Percentiles rank a stretch among this genome's conserved stretches.
Evolutionary conservation across 2,113 vertebrate species (phyloP).

Genomic region (Melanotaenia duboulayi): DNA sequence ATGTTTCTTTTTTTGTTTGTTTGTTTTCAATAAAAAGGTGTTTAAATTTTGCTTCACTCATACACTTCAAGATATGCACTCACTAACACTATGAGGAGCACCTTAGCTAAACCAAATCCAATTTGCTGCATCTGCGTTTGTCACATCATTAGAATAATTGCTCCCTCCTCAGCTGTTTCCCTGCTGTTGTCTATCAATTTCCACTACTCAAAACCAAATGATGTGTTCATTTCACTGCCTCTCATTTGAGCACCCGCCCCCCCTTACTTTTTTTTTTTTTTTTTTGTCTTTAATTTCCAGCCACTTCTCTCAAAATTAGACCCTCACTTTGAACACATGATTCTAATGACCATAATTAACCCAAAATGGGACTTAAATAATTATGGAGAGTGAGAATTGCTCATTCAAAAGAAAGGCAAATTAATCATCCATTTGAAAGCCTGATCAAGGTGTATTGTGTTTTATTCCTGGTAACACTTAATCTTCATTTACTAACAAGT

Average conservation of each 20-base stretch:
- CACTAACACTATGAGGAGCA: constrained; percentile 77
- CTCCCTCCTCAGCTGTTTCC: constrained; percentile 98
- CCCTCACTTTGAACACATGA: constrained; percentile 92
- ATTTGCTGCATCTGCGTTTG: constrained; percentile 95
- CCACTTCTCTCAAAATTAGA: constrained; percentile 88
- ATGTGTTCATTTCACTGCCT: constrained; percentile 93
- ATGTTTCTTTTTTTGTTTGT: too few relatives aligned
- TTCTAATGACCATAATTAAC: constrained; percentile 99
- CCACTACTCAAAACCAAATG: constrained; percentile 89
- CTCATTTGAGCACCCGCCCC: constrained; percentile 71
- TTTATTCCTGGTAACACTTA: constrained; percentile 65
- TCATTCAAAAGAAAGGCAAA: constrained; percentile 77
- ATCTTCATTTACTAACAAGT: constrained; percentile 67
- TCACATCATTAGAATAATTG: constrained; percentile 99
- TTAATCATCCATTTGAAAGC: constrained; percentile 70
- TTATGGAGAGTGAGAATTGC: constrained; percentile 85
- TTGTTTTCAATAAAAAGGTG: not conserved
- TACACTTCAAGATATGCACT: not conserved
- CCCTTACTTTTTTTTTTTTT: constrained; percentile 76
- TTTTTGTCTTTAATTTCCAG: constrained; percentile 65
- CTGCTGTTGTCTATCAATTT: constrained; percentile 96
- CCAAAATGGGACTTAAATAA: constrained; percentile 97
- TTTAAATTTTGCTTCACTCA: not conserved
- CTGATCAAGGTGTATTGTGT: constrained; percentile 85
- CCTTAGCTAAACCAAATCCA: constrained; percentile 91